Conservation (phyloP, 2,113 vertebrate genomes). For the Megaptera novaeangliae region DNA sequence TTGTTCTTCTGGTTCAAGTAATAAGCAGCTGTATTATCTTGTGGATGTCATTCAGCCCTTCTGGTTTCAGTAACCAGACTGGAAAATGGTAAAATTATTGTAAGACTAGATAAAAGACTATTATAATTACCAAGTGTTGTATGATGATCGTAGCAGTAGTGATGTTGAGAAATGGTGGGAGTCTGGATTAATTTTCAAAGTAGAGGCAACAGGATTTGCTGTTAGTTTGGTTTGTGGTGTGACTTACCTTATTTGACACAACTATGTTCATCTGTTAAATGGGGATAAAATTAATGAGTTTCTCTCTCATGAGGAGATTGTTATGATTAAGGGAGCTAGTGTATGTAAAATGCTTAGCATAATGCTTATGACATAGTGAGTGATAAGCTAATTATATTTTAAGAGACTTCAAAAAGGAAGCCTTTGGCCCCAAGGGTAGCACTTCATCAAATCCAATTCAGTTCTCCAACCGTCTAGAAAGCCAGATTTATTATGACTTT, state of each 20-base stretch:
- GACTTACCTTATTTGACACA: neutral
- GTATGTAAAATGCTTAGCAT: neutral
- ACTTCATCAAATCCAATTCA: neutral
- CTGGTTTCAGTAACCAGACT: neutral
- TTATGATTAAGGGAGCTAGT: neutral
- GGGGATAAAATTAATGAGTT: neutral
- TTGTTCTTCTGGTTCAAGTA: neutral
- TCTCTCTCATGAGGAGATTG: neutral
- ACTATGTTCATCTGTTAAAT: neutral
- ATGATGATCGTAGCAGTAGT: neutral
- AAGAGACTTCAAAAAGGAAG: neutral
- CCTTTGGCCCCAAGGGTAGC: neutral
- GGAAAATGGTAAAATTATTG: neutral
- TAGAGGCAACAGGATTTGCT: neutral
- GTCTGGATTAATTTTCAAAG: neutral
- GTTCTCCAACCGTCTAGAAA: neutral
- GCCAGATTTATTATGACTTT: slow-evolving; percentile 5
- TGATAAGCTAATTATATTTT: neutral
- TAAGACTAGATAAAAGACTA: neutral
- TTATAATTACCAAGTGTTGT: neutral
- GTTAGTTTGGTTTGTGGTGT: neutral
- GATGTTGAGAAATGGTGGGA: neutral
- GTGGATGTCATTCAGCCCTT: neutral
- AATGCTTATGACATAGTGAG: neutral
- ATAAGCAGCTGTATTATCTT: neutral